Evolutionary conservation across 1,140 invertebrate species (phyloP), one percentile per base, ranked within the genome.

Genomic region (Drosophila quadrilineata): DNA sequence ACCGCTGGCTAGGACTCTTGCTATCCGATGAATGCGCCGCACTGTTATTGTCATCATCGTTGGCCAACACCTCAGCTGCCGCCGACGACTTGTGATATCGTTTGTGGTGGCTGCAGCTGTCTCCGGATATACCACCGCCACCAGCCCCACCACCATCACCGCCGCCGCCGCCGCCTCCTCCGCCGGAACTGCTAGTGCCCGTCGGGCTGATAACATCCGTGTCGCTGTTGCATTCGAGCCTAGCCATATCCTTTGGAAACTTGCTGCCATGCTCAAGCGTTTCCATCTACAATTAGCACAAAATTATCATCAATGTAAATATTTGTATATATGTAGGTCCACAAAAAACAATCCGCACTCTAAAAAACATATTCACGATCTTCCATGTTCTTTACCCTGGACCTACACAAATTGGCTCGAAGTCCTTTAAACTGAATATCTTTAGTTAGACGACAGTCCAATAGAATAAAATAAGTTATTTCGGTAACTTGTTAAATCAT

Each of bases 1-100:
- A 93, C 93, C 93, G 92, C 87, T 93, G 92, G 72, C 91, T 92
- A 16, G 93, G 92, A 85, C 93, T 93, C 70, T 93, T 93, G 89
- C 92, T 92, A 68, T 93, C 93, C 41, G 92, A 93, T 71, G 93
- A 93, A 64, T 91, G 91, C 59, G 92, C 92, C 75, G 92, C 93
- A 74, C 92, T 93, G 43, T 92, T 92, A 69, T 93, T 92, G 52
- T 93, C 92, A 53, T 93, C 92, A 64, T 91, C 91, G 53, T 93
- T 40, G 92, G 46, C 92, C 63, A 72, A 60, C 3, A 65, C 69
- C 16, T 54, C 73, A 8, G 72, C 72, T 17, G 49, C 64, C 10
- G 72, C 72, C 33, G 49, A 52, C 26, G 56, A 6, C 56, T 84
- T 85, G 43, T 85, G 79, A 45, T 85, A 79, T 0, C 79, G 79